Evolutionary conservation across 2,888 invertebrate species (phyloP).

Genomic region (Sphaeridia pumilis): DNA sequence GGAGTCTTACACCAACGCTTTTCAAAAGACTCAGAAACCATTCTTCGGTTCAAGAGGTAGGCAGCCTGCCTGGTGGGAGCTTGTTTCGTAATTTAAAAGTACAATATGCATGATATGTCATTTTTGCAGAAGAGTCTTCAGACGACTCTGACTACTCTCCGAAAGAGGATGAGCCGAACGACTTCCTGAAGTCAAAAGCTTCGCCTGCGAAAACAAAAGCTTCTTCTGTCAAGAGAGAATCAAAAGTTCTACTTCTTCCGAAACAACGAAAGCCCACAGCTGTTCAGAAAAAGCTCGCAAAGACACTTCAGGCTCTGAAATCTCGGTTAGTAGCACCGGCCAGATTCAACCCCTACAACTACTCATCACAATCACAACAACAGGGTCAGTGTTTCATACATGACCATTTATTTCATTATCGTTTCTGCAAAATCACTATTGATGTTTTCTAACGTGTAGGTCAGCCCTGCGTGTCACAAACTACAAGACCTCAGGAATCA

Average conservation of each 20-base stretch:
- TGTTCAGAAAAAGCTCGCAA: constrained; percentile 9
- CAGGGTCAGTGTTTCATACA: too few relatives aligned
- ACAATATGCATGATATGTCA: background rate
- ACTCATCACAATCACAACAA: too few relatives aligned
- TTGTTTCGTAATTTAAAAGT: background rate
- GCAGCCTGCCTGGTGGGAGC: background rate
- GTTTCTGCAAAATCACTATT: too few relatives aligned
- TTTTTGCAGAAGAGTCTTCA: background rate
- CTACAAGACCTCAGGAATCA: too few relatives aligned
- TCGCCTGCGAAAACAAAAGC: constrained; percentile 6
- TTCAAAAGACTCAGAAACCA: constrained; percentile 52
- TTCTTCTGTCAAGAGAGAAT: constrained; percentile 5
- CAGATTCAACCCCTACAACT: constrained; percentile 17
- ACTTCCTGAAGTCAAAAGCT: too few relatives aligned
- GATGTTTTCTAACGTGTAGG: too few relatives aligned
- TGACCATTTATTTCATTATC: too few relatives aligned
- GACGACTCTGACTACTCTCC: background rate
- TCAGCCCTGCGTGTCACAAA: too few relatives aligned
- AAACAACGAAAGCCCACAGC: constrained; percentile 16
- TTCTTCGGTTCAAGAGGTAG: constrained; percentile 2
- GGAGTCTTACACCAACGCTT: constrained; percentile 63
- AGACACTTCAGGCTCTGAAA: constrained; percentile 16
- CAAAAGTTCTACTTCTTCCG: constrained; percentile 13
- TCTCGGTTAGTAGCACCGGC: constrained; percentile 14
- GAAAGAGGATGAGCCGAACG: too few relatives aligned